These are phyloP conservation scores for Poecilus cupreus DNA, from an alignment of 2,888 invertebrate species.

Conservation along the genomic window DNA sequence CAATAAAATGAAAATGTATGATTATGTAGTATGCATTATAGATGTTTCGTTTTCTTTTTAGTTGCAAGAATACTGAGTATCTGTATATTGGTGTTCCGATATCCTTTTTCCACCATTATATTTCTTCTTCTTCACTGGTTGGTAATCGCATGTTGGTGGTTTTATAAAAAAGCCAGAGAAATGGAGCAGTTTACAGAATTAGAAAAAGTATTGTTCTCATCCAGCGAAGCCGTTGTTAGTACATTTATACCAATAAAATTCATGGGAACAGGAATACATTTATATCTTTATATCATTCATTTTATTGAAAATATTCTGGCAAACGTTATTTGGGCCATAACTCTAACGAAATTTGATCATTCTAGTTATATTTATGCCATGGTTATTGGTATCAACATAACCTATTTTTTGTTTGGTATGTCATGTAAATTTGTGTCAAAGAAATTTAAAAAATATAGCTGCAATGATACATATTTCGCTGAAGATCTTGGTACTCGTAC, in stretches of 20 bases:
- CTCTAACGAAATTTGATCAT: conserved; percentile 1
- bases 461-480: neutral
- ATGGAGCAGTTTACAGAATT: neutral
- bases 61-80: conserved; percentile 34
- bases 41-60: conserved; percentile 12
- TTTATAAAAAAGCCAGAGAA: neutral
- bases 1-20: too few species aligned
- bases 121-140: conserved; percentile 27
- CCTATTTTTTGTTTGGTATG: conserved; percentile 26
- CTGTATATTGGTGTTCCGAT: conserved; percentile 8
- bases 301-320: conserved; percentile 11
- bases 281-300: conserved; percentile 18
- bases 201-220: conserved; percentile 14
- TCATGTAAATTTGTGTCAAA: neutral
- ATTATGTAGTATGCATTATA: too few species aligned
- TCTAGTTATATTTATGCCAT: conserved; percentile 17
- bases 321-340: neutral
- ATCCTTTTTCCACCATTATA: neutral
- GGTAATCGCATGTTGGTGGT: conserved; percentile 13
- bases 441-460: conserved; percentile 4
- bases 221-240: conserved; percentile 13
- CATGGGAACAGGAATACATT: neutral
- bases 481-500: neutral
- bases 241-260: conserved; percentile 32
- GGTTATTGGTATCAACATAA: conserved; percentile 26